Evolutionary conservation across 2,797 vertebrate species (phyloP).

Genomic region (Smutsia gigantea): DNA sequence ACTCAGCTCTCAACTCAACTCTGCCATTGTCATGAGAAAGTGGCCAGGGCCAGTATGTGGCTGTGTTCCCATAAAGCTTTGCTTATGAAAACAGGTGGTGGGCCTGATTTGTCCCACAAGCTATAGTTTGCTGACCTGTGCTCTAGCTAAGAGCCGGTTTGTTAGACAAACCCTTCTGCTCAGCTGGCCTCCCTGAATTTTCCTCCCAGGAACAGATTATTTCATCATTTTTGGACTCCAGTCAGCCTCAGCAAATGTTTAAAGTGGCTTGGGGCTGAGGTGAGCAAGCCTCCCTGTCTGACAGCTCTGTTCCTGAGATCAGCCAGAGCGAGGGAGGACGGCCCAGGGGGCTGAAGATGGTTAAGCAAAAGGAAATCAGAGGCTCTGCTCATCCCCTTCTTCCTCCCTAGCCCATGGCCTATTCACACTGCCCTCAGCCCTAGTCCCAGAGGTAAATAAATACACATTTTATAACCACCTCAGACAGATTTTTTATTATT

Average conservation of each 20-base stretch:
- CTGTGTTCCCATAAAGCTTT: neutral
- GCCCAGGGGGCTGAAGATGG: conserved; percentile 55
- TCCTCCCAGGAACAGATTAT: neutral
- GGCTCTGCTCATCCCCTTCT: conserved; percentile 39
- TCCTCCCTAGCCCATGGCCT: neutral
- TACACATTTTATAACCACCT: conserved; percentile 70
- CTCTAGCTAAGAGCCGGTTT: neutral
- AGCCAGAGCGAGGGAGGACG: conserved; percentile 72
- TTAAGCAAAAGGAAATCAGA: conserved; percentile 63
- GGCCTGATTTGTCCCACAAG: neutral
- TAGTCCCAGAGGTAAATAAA: conserved; percentile 76
- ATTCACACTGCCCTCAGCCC: conserved; percentile 54
- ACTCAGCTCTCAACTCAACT: neutral
- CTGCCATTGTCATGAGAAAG: neutral
- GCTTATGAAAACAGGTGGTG: neutral
- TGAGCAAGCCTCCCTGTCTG: conserved; percentile 39
- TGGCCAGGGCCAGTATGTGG: neutral
- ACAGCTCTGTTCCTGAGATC: conserved; percentile 76
- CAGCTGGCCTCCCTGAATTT: neutral
- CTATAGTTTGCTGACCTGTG: neutral
- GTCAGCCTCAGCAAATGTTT: neutral
- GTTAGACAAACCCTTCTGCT: neutral
- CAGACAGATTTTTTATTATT: conserved; percentile 81
- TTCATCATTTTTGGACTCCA: neutral
- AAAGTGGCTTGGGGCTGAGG: neutral